These are phyloP conservation scores for Genyomyrus donnyi DNA, from an alignment of 2,113 vertebrate genomes.

Conservation along the genomic window DNA sequence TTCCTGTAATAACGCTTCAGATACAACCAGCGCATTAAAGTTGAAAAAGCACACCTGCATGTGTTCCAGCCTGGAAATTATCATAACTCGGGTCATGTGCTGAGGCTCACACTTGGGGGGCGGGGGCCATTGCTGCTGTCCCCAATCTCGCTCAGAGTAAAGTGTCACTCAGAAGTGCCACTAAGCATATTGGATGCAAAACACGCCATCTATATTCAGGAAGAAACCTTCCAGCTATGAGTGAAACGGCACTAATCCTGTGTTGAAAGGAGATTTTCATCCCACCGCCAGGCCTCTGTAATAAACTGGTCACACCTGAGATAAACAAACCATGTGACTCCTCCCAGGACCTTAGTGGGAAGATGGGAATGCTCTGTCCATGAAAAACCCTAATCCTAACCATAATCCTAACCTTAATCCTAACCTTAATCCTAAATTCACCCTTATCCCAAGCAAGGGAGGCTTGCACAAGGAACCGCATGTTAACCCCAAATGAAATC, in stretches of 20 bases:
- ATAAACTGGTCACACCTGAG: constrained; percentile 20
- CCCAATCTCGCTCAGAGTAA: background rate
- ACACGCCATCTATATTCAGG: constrained; percentile 18
- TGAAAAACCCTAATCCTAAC: background rate
- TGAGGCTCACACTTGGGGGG: background rate
- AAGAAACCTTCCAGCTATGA: constrained; percentile 4
- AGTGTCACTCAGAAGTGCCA: background rate
- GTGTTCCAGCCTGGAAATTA: background rate
- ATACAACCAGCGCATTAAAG: background rate
- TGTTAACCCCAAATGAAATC: background rate
- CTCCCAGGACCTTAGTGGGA: background rate
- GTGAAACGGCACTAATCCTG: constrained; percentile 15
- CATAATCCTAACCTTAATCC: background rate
- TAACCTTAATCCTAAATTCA: background rate
- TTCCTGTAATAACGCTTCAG: background rate
- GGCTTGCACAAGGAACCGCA: background rate
- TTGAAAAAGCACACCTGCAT: background rate
- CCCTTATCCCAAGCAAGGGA: background rate
- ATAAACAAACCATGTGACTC: background rate
- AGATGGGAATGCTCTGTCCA: background rate
- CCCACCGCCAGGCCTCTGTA: background rate
- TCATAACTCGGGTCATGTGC: background rate
- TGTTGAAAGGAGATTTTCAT: constrained; percentile 18
- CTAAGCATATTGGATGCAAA: constrained; percentile 16
- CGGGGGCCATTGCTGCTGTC: background rate